Evolutionary conservation across 2,888 invertebrate species (phyloP), one percentile per base, ranked within the genome.

Genomic region (Crossocerus cetratus): DNA sequence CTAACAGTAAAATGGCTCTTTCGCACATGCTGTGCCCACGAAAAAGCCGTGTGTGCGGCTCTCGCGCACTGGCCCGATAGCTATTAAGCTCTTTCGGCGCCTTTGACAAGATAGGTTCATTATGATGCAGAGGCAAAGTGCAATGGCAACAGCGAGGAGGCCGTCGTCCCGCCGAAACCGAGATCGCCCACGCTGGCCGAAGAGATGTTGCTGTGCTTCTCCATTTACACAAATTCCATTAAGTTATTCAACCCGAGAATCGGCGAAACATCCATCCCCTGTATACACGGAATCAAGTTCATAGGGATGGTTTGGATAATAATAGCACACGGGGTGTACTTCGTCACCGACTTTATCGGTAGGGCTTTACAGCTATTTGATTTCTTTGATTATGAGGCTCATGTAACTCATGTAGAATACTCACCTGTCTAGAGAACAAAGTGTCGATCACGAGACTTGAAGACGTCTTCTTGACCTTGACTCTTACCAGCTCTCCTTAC

Each of bases 261-360:
- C 2, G 75, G 84, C 2, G 49, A 82, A 0, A 89, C 90, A 18
- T 86, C 90, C 0, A 76, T 93, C 0, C 77, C 86, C 0, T 85
- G 89, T 2, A 87, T 93, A 14, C 92, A 93, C 76, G 93, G 93
- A 0, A 68, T 93, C 11, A 89, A 92, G 76, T 92, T 93, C 76
- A 85, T 93, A 20, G 91, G 92, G 18, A 93, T 93, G 92, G 77
- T 91, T 32, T 93, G 93, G 92, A 92, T 93, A 20, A 91, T 93
- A 56, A 84, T 91, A 70, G 91, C 91, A 0, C 93, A 93, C 77
- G 90, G 91, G 4, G 71, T 91, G 13, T 91, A 88, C 75, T 92
- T 90, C 77, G 87, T 89, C 76, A 81, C 83, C 2, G 90, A 91
- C 67, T 90, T 86, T 61, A 78, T 87, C 1, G 88, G 90, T 88